Conservation (phyloP, 30 jellyfish, hydroid and myxozoan species). For the Hydractinia echinata region DNA sequence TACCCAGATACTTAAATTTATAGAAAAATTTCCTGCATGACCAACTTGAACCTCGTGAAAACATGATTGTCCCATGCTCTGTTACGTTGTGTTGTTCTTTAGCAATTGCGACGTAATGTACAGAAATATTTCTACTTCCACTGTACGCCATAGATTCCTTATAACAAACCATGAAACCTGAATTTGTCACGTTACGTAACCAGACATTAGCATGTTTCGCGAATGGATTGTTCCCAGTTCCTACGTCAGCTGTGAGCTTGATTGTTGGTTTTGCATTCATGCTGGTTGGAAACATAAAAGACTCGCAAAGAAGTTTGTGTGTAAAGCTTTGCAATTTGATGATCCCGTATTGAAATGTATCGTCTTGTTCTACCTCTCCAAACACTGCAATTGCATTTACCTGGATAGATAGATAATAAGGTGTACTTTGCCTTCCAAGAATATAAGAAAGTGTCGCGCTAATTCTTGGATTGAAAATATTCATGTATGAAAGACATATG, state of each 20-base stretch:
- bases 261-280: background rate
- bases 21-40: background rate
- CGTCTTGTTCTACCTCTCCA: too few species aligned
- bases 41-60: background rate
- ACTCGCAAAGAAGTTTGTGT: too few species aligned
- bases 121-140: background rate
- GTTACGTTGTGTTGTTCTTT: background rate
- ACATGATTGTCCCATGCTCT: conserved; percentile 6
- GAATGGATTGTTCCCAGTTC: background rate
- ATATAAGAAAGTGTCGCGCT: too few species aligned
- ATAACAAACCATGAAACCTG: conserved; percentile 19
- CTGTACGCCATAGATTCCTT: conserved; percentile 16
- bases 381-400: too few species aligned
- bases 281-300: background rate
- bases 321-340: too few species aligned
- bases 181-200: background rate
- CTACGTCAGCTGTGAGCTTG: conserved; percentile 1
- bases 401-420: too few species aligned
- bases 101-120: conserved; percentile 26
- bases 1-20: background rate
- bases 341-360: too few species aligned
- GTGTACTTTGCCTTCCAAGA: too few species aligned
- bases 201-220: background rate
- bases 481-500: too few species aligned
- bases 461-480: too few species aligned